Evolutionary conservation across 2,797 vertebrate genomes (phyloP).

Genomic region (Thamnophis elegans): DNA sequence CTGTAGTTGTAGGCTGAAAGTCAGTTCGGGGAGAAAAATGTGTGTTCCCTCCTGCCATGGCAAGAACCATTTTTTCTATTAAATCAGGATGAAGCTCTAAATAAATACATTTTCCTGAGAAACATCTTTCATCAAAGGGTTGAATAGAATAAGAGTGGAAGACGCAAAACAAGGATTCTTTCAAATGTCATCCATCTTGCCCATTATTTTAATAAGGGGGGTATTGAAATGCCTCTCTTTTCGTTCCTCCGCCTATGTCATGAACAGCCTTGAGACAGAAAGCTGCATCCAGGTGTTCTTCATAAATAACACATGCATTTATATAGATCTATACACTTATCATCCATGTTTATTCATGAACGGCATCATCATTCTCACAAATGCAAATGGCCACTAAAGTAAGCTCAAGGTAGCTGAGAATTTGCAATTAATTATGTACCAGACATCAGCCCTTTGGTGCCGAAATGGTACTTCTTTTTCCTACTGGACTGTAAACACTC

Average conservation of each 20-base stretch:
- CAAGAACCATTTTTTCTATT: constrained; percentile 66
- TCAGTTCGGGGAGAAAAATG: constrained; percentile 63
- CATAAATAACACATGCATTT: constrained; percentile 28
- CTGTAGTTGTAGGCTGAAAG: constrained; percentile 58
- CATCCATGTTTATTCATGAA: constrained; percentile 43
- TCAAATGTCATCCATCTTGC: constrained; percentile 33
- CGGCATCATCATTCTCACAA: constrained; percentile 18
- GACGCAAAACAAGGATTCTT: constrained; percentile 33
- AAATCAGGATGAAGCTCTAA: constrained; percentile 65
- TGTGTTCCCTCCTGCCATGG: constrained; percentile 54
- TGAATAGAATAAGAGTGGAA: constrained; percentile 41
- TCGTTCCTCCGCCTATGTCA: constrained; percentile 1
- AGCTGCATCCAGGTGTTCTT: constrained; percentile 13
- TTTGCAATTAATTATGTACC: constrained; percentile 52
- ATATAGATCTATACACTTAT: not conserved
- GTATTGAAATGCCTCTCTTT: constrained; percentile 29
- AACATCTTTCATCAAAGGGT: constrained; percentile 44
- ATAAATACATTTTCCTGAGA: constrained; percentile 63
- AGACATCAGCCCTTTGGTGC: constrained; percentile 35
- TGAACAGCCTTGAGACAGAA: constrained; percentile 28
- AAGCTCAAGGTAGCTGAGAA: constrained; percentile 44
- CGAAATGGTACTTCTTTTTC: constrained; percentile 63
- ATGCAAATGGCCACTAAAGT: constrained; percentile 23
- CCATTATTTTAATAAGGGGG: constrained; percentile 58
- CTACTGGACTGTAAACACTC: constrained; percentile 55